Percentiles rank a stretch among this genome's conserved stretches.
Conservation (phyloP, 2,888 invertebrate genomes). For the Tholera decimalis region DNA sequence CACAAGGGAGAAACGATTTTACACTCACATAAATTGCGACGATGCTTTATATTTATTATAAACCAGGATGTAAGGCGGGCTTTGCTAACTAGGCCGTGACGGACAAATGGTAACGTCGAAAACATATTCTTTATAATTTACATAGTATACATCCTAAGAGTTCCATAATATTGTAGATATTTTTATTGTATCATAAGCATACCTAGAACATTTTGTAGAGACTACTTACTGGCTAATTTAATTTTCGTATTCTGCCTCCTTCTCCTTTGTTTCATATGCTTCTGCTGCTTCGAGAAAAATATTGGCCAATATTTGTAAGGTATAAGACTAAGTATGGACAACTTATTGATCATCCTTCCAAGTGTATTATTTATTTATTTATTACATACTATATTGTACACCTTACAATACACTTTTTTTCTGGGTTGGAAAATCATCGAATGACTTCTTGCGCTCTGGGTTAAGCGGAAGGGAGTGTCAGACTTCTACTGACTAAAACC, state of each 20-base stretch:
- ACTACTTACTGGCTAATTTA: too few species aligned
- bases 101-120: slow-evolving; percentile 15
- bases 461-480: too few species aligned
- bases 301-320: not conserved
- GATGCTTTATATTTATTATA: slow-evolving; percentile 68
- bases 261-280: too few species aligned
- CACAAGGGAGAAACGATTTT: slow-evolving; percentile 75
- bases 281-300: too few species aligned
- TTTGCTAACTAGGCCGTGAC: slow-evolving; percentile 36
- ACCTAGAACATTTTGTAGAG: not conserved
- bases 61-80: slow-evolving; percentile 32
- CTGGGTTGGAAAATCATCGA: too few species aligned
- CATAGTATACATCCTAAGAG: not conserved
- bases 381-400: too few species aligned
- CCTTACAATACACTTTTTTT: too few species aligned
- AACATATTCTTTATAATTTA: slow-evolving; percentile 17
- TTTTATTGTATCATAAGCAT: not conserved
- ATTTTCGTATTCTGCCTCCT: too few species aligned
- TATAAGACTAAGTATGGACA: not conserved
- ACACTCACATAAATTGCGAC: slow-evolving; percentile 70
- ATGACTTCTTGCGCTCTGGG: too few species aligned
- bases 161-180: not conserved
- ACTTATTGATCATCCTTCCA: not conserved
- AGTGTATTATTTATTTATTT: too few species aligned
- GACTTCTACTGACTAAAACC: too few species aligned